Evolutionary conservation across 2,797 vertebrate genomes (phyloP).

Genomic region (Lutjanus argentimaculatus): DNA sequence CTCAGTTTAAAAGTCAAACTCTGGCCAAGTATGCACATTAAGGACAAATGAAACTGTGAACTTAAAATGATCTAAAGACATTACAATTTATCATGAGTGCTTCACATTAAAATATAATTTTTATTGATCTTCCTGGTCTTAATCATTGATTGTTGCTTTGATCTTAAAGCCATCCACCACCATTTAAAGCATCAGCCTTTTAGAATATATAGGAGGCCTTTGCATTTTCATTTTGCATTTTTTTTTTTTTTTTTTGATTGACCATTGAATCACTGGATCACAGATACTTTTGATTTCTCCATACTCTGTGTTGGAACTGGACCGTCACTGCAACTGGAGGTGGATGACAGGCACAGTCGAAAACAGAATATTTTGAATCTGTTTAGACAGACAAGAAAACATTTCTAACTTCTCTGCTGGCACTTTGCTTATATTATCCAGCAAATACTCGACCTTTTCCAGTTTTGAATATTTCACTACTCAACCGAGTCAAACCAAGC

Average conservation of each 20-base stretch:
- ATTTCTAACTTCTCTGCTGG: too few species aligned
- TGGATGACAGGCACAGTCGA: too few species aligned
- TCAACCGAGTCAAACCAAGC: background rate
- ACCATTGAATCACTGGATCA: background rate
- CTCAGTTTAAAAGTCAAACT: background rate
- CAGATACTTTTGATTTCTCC: background rate
- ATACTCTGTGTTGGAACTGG: background rate
- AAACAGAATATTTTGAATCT: background rate
- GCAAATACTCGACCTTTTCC: background rate
- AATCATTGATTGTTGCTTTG: background rate
- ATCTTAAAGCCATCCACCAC: background rate
- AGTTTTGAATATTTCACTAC: too few species aligned
- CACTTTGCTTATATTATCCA: too few species aligned
- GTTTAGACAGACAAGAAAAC: background rate
- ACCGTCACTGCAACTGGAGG: too few species aligned
- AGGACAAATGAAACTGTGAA: background rate
- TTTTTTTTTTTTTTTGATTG: background rate
- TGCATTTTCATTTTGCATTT: background rate
- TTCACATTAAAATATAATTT: background rate
- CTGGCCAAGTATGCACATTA: background rate
- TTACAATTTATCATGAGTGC: background rate
- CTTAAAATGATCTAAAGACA: background rate
- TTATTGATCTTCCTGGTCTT: background rate
- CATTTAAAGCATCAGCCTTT: background rate
- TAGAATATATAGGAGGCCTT: background rate